These are phyloP conservation scores for Drosophila tristis DNA, from an alignment of 1,140 invertebrate genomes.

Conservation along the genomic window DNA sequence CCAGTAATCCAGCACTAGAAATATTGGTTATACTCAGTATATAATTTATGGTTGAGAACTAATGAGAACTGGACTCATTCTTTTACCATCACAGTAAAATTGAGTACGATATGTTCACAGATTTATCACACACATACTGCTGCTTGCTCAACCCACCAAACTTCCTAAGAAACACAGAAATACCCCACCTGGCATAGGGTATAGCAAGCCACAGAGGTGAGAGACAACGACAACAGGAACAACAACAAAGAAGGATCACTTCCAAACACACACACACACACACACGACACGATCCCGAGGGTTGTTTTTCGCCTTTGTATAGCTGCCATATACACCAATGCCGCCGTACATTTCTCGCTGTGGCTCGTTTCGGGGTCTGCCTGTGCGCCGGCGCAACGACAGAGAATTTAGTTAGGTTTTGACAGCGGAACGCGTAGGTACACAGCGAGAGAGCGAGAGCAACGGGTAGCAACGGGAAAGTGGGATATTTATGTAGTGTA, in stretches of 20 bases:
- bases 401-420: slow-evolving; percentile 77
- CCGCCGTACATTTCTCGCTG: no score
- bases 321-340: no score
- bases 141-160: not conserved
- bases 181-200: slow-evolving; percentile 29
- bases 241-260: slow-evolving; percentile 7
- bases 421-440: slow-evolving; percentile 79
- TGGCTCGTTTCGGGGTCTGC: slow-evolving; percentile 36
- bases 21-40: no score
- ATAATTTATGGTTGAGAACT: no score
- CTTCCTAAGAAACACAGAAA: not conserved
- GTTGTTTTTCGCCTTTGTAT: slow-evolving; percentile 38
- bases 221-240: not conserved
- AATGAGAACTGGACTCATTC: no score
- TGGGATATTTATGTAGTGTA: slow-evolving; percentile 38
- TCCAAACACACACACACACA: no score
- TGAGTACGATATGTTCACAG: no score
- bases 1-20: no score
- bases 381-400: slow-evolving; percentile 38
- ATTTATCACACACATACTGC: no score
- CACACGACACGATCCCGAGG: slow-evolving; percentile 30
- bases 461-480: slow-evolving; percentile 64
- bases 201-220: slow-evolving; percentile 6
- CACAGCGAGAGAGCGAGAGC: slow-evolving; percentile 19
- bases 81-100: no score